These are phyloP conservation scores for Semotilus atromaculatus DNA, from an alignment of 2,797 vertebrate genomes.

Conservation along the genomic window DNA sequence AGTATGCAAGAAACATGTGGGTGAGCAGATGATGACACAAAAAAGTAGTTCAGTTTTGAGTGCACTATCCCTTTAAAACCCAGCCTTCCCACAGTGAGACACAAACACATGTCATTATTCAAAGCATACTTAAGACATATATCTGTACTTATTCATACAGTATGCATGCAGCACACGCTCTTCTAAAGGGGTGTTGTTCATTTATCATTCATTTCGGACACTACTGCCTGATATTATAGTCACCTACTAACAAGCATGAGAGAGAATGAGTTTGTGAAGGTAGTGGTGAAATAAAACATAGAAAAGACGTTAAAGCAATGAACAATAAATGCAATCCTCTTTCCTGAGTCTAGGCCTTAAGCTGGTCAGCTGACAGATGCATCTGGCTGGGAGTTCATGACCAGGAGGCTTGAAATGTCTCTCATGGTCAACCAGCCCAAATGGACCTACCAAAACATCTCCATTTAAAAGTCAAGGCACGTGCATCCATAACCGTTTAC, in stretches of 20 bases:
- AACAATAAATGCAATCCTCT: slow-evolving; percentile 19
- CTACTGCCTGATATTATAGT: not conserved
- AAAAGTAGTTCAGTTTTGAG: not conserved
- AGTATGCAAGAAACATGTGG: not conserved
- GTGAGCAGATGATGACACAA: not conserved
- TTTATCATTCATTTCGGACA: not conserved
- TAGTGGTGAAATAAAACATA: not conserved
- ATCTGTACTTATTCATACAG: not conserved
- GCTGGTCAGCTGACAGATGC: slow-evolving; percentile 45
- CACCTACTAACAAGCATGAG: not conserved
- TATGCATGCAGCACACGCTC: not conserved
- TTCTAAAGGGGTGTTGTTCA: not conserved
- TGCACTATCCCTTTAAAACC: not conserved
- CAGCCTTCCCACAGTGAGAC: not conserved
- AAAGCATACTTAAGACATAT: not conserved
- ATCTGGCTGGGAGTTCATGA: not conserved
- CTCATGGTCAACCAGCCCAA: not conserved
- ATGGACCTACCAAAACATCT: not conserved
- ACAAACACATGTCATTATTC: not conserved
- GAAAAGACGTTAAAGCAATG: not conserved
- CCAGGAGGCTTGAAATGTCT: not conserved
- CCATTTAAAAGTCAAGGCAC: not conserved
- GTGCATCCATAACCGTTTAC: not conserved
- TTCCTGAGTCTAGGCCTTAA: slow-evolving; percentile 24
- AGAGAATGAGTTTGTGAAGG: not conserved